phyloP scores from a whole-genome alignment of 2,797 vertebrate genomes.

The Paramormyrops hopkinsi region DNA sequence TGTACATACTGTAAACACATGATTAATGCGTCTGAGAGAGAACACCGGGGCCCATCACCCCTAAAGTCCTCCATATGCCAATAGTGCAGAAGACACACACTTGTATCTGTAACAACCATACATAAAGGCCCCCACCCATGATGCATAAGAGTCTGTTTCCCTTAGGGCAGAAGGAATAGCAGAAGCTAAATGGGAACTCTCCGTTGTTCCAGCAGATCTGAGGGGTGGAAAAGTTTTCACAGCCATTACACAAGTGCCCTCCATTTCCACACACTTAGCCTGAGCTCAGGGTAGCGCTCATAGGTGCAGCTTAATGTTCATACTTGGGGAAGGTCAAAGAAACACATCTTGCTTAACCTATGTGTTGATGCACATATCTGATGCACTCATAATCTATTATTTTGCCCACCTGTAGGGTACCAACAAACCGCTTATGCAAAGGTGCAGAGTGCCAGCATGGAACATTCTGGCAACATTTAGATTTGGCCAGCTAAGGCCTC shows the following conservation, averaged over 20 bases:
- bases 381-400: neutral
- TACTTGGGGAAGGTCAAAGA: neutral
- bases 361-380: neutral
- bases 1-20: constrained; percentile 23
- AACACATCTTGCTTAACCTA: neutral
- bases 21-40: constrained; percentile 24
- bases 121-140: neutral
- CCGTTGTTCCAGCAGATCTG: neutral
- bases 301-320: neutral
- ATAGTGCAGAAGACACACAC: constrained; percentile 3
- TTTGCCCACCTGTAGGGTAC: neutral
- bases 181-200: neutral
- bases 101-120: neutral
- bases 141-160: neutral
- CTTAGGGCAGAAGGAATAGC: neutral
- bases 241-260: neutral
- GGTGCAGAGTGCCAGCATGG: neutral
- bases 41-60: constrained; percentile 12
- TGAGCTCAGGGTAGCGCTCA: neutral
- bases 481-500: neutral
- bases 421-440: neutral
- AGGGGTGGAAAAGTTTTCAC: neutral
- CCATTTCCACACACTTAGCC: neutral
- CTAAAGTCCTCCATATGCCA: constrained; percentile 12
- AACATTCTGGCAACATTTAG: neutral